Evolutionary conservation across 2,888 invertebrate genomes (phyloP).

Genomic region (Melikaiella ostensackeni): DNA sequence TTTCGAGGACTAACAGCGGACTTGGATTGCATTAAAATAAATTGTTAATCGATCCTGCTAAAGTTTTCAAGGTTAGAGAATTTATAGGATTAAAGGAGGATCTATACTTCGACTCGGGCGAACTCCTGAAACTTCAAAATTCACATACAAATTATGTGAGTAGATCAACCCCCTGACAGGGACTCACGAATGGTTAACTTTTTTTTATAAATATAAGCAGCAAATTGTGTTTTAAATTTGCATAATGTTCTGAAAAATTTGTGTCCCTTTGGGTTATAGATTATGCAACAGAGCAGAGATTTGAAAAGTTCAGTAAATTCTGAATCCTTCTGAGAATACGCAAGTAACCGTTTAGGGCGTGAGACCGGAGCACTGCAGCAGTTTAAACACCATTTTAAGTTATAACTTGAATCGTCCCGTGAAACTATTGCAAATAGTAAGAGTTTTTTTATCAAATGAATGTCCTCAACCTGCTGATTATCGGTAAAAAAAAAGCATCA

Average conservation of each 20-base stretch:
- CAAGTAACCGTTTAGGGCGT: conserved; percentile 20
- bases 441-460: conserved; percentile 21
- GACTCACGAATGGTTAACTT: too few relatives aligned
- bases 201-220: too few relatives aligned
- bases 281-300: background rate
- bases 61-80: too few relatives aligned
- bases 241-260: conserved; percentile 1
- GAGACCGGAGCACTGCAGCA: background rate
- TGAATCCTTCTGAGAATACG: conserved; percentile 13
- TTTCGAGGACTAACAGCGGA: too few relatives aligned
- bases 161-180: too few relatives aligned
- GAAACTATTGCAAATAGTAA: conserved; percentile 27
- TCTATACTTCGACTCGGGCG: too few relatives aligned
- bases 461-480: conserved; percentile 29
- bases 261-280: background rate
- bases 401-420: conserved; percentile 3
- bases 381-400: conserved; percentile 15
- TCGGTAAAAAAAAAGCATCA: conserved; percentile 15
- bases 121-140: too few relatives aligned
- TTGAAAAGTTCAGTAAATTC: conserved; percentile 20
- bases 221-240: background rate
- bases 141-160: too few relatives aligned
- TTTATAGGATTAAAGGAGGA: too few relatives aligned
- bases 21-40: too few relatives aligned
- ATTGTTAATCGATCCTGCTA: too few relatives aligned